Evolutionary conservation across 2,888 invertebrate genomes (phyloP).

Genomic region (Enoplolaimus lenunculus): DNA sequence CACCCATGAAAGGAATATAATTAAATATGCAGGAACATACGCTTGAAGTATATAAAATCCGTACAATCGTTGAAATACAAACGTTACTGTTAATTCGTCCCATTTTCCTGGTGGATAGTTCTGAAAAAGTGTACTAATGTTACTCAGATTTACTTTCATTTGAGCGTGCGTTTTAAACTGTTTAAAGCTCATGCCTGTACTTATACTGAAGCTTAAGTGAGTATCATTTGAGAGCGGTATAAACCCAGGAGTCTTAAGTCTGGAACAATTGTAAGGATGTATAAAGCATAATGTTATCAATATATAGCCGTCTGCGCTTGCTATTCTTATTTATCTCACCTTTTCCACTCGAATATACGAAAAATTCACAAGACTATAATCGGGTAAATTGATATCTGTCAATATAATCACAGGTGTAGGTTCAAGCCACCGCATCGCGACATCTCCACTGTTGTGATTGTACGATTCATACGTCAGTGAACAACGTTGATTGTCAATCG

Average conservation of each 20-base stretch:
- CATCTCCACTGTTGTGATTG: constrained; percentile 32
- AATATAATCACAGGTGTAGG: constrained; percentile 32
- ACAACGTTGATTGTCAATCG: constrained; percentile 35
- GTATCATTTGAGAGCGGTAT: too few relatives aligned
- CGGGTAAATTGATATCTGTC: constrained; percentile 36
- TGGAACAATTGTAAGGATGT: too few relatives aligned
- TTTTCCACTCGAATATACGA: constrained; percentile 24
- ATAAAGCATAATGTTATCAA: too few relatives aligned
- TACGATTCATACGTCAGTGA: constrained; percentile 35
- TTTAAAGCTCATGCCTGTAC: too few relatives aligned
- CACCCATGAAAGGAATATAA: constrained; percentile 21
- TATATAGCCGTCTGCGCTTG: too few relatives aligned
- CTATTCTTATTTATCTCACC: too few relatives aligned
- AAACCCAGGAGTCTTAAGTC: too few relatives aligned
- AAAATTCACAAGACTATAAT: constrained; percentile 34
- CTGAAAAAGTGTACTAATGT: too few relatives aligned
- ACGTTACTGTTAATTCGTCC: constrained; percentile 15
- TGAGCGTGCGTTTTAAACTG: too few relatives aligned
- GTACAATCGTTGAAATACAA: constrained; percentile 11
- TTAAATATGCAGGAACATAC: constrained; percentile 16
- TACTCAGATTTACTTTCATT: too few relatives aligned
- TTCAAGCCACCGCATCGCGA: constrained; percentile 34
- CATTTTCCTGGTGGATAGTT: constrained; percentile 7
- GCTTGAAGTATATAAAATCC: constrained; percentile 14
- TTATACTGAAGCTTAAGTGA: too few relatives aligned